Evolutionary conservation across 2,797 vertebrate species (phyloP).

Genomic region (Kryptolebias ocellatus): DNA sequence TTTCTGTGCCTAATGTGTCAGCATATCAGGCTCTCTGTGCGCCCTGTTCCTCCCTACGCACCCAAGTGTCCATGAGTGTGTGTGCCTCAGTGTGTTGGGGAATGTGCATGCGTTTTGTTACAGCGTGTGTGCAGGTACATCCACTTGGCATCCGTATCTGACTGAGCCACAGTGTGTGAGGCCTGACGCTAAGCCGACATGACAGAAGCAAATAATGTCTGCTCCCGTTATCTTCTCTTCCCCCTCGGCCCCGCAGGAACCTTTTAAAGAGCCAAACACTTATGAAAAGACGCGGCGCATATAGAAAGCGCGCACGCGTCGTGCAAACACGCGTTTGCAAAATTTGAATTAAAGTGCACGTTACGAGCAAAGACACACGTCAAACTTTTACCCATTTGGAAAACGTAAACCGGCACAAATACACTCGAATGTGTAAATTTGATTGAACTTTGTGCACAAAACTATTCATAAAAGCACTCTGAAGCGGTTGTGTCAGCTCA

Average conservation of each 20-base stretch:
- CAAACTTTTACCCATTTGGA: constrained; percentile 5
- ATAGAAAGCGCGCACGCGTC: constrained; percentile 7
- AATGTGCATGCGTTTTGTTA: constrained; percentile 24
- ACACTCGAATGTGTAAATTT: not conserved
- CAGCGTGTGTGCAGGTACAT: constrained; percentile 73
- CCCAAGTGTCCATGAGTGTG: not conserved
- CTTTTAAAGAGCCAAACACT: constrained; percentile 82
- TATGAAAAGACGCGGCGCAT: constrained; percentile 49
- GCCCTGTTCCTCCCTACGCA: constrained; percentile 28
- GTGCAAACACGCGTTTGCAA: constrained; percentile 5
- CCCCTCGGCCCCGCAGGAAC: constrained; percentile 76
- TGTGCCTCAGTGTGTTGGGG: constrained; percentile 30
- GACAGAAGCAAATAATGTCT: constrained; percentile 88
- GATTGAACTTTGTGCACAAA: constrained; percentile 13
- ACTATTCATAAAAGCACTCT: constrained; percentile 12
- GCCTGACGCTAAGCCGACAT: constrained; percentile 81
- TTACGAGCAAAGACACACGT: not conserved
- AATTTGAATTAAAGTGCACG: constrained; percentile 9
- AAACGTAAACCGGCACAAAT: constrained; percentile 2
- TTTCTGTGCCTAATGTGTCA: constrained; percentile 47
- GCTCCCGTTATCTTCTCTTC: constrained; percentile 82
- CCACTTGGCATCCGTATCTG: constrained; percentile 66
- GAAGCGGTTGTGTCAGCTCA: not conserved
- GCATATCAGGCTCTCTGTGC: constrained; percentile 32
- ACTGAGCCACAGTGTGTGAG: constrained; percentile 75